phyloP scores from a whole-genome alignment of 2,113 vertebrate species.

The Cinclus cinclus region DNA sequence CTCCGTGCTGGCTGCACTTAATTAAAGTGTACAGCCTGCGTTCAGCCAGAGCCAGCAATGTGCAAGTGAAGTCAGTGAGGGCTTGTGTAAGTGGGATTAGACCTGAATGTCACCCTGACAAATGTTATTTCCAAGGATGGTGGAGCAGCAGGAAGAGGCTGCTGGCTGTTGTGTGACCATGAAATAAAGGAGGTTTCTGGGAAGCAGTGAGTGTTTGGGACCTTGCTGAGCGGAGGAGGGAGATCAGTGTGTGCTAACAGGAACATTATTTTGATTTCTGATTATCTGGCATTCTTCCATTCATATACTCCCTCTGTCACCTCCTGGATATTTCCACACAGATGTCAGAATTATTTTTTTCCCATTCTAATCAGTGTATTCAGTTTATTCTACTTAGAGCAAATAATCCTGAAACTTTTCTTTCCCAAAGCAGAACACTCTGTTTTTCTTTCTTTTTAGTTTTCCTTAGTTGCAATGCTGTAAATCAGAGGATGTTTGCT shows the following conservation, averaged over 20 bases:
- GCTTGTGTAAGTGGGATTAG: not conserved
- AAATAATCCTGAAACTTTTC: not conserved
- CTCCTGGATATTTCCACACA: constrained; percentile 1
- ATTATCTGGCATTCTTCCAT: not conserved
- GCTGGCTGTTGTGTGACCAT: not conserved
- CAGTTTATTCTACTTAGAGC: not conserved
- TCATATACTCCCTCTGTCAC: not conserved
- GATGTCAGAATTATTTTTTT: not conserved
- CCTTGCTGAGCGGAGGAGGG: not conserved
- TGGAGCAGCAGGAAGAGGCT: not conserved
- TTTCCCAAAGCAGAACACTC: not conserved
- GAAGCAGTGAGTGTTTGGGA: not conserved
- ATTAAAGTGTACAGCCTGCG: not conserved
- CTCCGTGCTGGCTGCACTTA: not conserved
- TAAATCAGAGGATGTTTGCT: not conserved
- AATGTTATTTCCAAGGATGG: not conserved
- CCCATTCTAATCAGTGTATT: not conserved
- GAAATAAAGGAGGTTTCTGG: not conserved
- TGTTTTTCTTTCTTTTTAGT: not conserved
- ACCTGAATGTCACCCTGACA: not conserved
- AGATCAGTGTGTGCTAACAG: not conserved
- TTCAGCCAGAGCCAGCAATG: not conserved
- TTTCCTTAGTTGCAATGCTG: not conserved
- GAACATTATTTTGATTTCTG: not conserved
- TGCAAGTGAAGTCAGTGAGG: not conserved